Evolutionary conservation across 2,888 invertebrate species (phyloP).

Genomic region (Pyrochroa serraticornis): DNA sequence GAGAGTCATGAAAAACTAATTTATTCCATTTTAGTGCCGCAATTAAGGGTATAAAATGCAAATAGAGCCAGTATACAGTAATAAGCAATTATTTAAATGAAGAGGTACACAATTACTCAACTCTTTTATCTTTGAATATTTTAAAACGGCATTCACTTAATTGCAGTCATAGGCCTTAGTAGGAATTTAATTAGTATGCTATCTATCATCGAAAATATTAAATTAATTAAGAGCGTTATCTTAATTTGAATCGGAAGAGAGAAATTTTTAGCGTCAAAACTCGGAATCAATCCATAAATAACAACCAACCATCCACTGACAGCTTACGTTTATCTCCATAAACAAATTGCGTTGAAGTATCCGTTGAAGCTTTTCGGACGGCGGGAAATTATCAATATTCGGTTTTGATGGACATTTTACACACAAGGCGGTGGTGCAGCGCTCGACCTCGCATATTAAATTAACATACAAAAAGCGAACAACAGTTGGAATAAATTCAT

Average conservation of each 20-base stretch:
- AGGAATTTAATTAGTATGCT: slow-evolving; percentile 23
- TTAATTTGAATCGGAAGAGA: slow-evolving; percentile 13
- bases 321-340: too few species aligned
- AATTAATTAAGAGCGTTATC: slow-evolving; percentile 23
- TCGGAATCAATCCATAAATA: slow-evolving; percentile 16
- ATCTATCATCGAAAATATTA: slow-evolving; percentile 23
- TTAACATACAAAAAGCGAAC: slow-evolving; percentile 18
- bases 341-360: too few species aligned
- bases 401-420: too few species aligned
- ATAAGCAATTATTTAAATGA: slow-evolving; percentile 43
- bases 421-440: background rate
- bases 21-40: slow-evolving; percentile 7
- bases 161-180: slow-evolving; percentile 25
- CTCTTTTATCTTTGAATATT: slow-evolving; percentile 42
- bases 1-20: background rate
- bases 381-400: too few species aligned
- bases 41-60: slow-evolving; percentile 47
- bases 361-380: too few species aligned
- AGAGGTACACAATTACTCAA: slow-evolving; percentile 40
- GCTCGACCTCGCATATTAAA: background rate
- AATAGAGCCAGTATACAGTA: slow-evolving; percentile 22
- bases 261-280: slow-evolving; percentile 18
- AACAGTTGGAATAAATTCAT: slow-evolving; percentile 22
- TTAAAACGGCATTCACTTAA: slow-evolving; percentile 40
- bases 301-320: too few species aligned